These are phyloP conservation scores for Pseudomyrmex flavicornis DNA, from an alignment of 1,140 invertebrate species.

Conservation along the genomic window DNA sequence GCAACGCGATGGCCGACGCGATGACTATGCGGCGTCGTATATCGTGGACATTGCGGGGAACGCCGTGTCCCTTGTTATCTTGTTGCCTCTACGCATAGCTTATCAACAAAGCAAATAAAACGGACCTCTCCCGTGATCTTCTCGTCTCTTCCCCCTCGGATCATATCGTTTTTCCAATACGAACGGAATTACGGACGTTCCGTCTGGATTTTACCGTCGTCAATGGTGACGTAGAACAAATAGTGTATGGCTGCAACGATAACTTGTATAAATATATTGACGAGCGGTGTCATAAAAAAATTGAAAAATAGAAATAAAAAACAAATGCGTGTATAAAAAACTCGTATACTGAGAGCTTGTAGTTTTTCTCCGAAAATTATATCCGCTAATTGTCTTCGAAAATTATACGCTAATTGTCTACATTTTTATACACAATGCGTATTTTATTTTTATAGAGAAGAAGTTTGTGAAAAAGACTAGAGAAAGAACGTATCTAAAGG, in stretches of 20 bases:
- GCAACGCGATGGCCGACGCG: constrained; percentile 59
- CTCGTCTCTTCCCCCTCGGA: constrained; percentile 43
- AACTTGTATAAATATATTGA: background rate
- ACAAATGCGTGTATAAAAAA: background rate
- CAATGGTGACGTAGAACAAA: background rate
- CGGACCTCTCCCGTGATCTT: constrained; percentile 64
- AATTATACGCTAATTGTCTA: too few species aligned
- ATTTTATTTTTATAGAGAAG: too few species aligned
- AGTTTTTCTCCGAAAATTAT: too few species aligned
- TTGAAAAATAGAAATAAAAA: background rate
- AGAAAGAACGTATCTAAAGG: too few species aligned
- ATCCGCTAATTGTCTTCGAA: too few species aligned
- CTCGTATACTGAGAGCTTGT: too few species aligned
- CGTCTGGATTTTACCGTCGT: constrained; percentile 3
- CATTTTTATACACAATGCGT: too few species aligned
- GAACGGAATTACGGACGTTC: constrained; percentile 28
- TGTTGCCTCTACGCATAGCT: background rate
- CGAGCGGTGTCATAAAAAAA: constrained; percentile 1
- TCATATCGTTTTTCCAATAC: constrained; percentile 40
- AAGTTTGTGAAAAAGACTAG: too few species aligned
- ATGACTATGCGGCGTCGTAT: constrained; percentile 21
- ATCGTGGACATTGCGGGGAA: too few species aligned
- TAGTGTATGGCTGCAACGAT: background rate
- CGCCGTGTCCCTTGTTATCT: constrained; percentile 44
- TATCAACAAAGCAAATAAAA: constrained; percentile 72